A percentile compares a stretch with the other conserved stretches of the same genome.
Conservation (phyloP, 1,140 invertebrate species). For the Drosophila navojoa region DNA sequence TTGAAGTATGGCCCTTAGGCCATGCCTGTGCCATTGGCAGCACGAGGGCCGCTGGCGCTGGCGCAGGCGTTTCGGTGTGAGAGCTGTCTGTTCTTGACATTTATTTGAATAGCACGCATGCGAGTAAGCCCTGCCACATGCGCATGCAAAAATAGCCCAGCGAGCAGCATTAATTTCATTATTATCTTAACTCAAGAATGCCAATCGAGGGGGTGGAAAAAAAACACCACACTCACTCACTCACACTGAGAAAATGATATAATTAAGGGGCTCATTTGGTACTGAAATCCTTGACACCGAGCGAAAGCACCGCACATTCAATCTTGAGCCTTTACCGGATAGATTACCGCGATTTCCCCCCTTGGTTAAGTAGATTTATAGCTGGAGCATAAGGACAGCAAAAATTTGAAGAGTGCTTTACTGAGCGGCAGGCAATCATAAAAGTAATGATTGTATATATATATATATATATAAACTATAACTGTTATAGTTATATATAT, state of each 20-base stretch:
- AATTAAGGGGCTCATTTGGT: conserved; percentile 51
- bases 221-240: background rate
- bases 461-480: background rate
- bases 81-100: conserved; percentile 66
- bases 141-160: conserved; percentile 37
- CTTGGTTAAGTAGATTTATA: conserved; percentile 53
- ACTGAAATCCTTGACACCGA: conserved; percentile 40
- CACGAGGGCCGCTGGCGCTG: conserved; percentile 17
- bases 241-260: conserved; percentile 4
- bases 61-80: conserved; percentile 43
- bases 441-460: background rate
- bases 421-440: conserved; percentile 17
- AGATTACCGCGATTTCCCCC: conserved; percentile 3
- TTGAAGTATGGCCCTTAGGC: conserved; percentile 44
- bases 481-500: background rate
- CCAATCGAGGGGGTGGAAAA: conserved; percentile 21
- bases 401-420: conserved; percentile 5
- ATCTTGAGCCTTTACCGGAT: conserved; percentile 58
- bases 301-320: conserved; percentile 59
- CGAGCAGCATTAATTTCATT: conserved; percentile 68
- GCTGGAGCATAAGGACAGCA: conserved; percentile 40
- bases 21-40: conserved; percentile 13
- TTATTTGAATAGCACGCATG: conserved; percentile 55
- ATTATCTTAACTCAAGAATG: conserved; percentile 39
- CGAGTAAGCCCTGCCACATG: conserved; percentile 6